Conservation (phyloP, 2,797 vertebrate genomes). For the Periparus ater region DNA sequence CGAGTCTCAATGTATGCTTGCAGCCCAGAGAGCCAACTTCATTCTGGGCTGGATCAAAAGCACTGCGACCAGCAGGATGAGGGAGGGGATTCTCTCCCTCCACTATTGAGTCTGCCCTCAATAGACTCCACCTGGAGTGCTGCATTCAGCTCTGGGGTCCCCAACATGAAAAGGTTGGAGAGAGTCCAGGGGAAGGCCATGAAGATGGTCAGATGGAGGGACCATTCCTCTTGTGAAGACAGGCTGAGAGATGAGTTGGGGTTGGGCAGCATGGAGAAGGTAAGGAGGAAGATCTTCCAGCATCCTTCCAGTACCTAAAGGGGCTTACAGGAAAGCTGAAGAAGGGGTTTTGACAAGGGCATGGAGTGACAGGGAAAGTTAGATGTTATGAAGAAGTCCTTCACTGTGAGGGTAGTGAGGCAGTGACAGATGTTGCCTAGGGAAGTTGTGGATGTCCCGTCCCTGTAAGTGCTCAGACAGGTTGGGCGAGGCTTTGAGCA, state of each 20-base stretch:
- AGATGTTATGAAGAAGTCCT: neutral
- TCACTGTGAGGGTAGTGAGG: neutral
- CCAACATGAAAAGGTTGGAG: neutral
- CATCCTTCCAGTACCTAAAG: neutral
- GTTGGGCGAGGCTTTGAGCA: neutral
- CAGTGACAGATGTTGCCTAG: neutral
- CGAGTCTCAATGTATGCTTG: neutral
- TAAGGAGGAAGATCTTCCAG: neutral
- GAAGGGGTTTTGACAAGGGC: neutral
- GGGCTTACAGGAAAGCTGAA: neutral
- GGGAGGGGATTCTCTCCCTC: neutral
- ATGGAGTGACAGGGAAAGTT: neutral
- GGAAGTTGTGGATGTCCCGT: too few relatives aligned
- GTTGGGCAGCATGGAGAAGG: neutral
- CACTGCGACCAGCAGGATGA: neutral
- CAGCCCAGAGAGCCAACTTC: neutral
- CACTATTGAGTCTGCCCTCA: neutral
- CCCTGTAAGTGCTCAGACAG: neutral
- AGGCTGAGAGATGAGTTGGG: neutral
- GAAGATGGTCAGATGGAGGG: neutral
- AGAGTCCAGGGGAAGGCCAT: neutral
- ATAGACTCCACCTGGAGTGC: neutral
- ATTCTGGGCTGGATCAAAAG: neutral
- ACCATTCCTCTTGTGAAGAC: neutral
- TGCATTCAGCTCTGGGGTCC: neutral